Percentiles rank a stretch among this genome's conserved stretches.
Conservation (phyloP, 30 jellyfish, hydroid and myxozoan genomes). For the Hydractinia symbiolongicarpus region DNA sequence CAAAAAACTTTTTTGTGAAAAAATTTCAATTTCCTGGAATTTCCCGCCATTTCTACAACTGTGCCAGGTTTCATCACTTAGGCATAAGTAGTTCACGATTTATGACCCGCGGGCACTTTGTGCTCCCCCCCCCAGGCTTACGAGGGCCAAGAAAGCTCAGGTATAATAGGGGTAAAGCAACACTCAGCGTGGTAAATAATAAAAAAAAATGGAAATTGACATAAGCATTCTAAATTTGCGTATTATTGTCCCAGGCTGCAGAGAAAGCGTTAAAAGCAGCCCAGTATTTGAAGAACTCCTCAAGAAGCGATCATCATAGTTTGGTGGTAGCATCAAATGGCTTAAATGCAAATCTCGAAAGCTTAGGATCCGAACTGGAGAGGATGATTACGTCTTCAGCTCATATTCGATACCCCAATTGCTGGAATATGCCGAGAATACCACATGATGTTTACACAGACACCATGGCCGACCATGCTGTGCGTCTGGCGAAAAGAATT, state of each 20-base stretch:
- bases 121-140: too few species aligned
- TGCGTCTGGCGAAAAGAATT: neutral
- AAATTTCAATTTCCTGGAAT: too few species aligned
- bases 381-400: constrained; percentile 28
- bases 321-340: constrained; percentile 1
- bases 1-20: too few species aligned
- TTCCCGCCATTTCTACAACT: too few species aligned
- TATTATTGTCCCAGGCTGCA: constrained; percentile 40
- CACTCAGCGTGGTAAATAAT: too few species aligned
- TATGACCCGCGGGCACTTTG: too few species aligned
- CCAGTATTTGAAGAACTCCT: constrained; percentile 29
- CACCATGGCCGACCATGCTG: constrained; percentile 30
- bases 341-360: neutral
- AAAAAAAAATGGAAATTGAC: too few species aligned
- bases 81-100: too few species aligned
- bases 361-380: constrained; percentile 32
- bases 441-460: constrained; percentile 51
- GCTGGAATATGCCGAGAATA: constrained; percentile 38
- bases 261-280: constrained; percentile 67
- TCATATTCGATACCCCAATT: constrained; percentile 44
- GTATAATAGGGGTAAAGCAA: too few species aligned
- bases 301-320: constrained; percentile 2
- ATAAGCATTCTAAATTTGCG: too few species aligned
- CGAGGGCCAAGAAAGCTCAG: too few species aligned
- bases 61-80: too few species aligned